Evolutionary conservation across 2,113 vertebrate species (phyloP), one percentile per base, ranked within the genome.

Genomic region (Oreochromis aureus): DNA sequence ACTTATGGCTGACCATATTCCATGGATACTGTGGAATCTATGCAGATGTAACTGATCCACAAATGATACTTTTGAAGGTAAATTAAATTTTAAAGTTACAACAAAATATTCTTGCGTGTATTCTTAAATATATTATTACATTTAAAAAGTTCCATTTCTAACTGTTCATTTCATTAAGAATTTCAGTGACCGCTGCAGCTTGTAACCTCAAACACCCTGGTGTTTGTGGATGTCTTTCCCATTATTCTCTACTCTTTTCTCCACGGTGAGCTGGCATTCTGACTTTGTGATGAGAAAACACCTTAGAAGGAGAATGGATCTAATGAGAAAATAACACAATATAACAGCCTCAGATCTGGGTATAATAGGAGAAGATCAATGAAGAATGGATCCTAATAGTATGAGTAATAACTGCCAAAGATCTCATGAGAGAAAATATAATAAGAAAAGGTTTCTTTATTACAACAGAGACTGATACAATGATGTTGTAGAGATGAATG

Each of bases 291-390:
- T 89, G 88, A 85, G 36, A 69, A 82, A 81, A 84, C 32, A 61
- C 19, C 11, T 22, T n/a, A n/a, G 11, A 79, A 69, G 22, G 81
- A 73, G 19, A 86, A 53, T 6, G 6, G 66, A 88, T 86, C 13
- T 88, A 84, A 92, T 86, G 91, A 88, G 63, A 88, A 90, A 90
- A 83, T 87, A 85, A 89, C 59, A 86, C 84, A 80, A 92, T 90
- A 86, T 13, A 91, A 79, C 48, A 83, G 44, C 32, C 73, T 34
- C 80, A 58, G 41, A 88, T 83, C 69, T 83, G 87, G 80, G 46
- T 19, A 81, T 87, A 90, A 84, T 84, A 73, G 51, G 46, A 78
- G 59, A 53, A 89, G 84, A 92, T 92, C 89, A 88, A 90, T 88
- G 84, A 36, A 27, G 69, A 48, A 86, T 86, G 58, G 34, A 85